These are phyloP conservation scores for Blastobasis adustella DNA, from an alignment of 2,888 invertebrate species.

Conservation along the genomic window DNA sequence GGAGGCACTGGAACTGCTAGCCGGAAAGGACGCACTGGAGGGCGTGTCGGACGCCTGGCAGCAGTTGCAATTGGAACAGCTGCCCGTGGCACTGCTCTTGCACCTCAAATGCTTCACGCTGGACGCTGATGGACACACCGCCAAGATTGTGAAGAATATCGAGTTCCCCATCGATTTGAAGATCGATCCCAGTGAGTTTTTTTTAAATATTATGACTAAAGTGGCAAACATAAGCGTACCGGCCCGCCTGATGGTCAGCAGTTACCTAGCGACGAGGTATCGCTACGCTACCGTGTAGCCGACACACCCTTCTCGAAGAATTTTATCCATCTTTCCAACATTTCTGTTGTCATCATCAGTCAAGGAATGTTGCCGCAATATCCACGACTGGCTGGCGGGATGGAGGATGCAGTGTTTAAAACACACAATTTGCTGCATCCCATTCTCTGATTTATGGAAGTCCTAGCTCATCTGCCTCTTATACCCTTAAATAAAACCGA, in stretches of 20 bases:
- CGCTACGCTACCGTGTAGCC: neutral
- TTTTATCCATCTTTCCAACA: too few relatives aligned
- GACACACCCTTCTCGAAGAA: too few relatives aligned
- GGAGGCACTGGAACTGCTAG: slow-evolving; percentile 90
- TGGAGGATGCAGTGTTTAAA: too few relatives aligned
- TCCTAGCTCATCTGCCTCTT: too few relatives aligned
- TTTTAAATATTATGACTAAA: neutral
- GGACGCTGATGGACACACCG: slow-evolving; percentile 89
- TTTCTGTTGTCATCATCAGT: too few relatives aligned
- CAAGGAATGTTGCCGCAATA: too few relatives aligned
- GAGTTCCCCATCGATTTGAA: slow-evolving; percentile 93
- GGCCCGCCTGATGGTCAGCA: neutral
- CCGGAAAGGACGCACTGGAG: slow-evolving; percentile 88
- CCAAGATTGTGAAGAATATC: slow-evolving; percentile 93
- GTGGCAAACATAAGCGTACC: neutral
- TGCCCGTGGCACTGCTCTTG: slow-evolving; percentile 91
- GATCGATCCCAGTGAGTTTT: slow-evolving; percentile 87
- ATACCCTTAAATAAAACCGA: too few relatives aligned
- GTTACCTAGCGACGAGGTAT: too few relatives aligned
- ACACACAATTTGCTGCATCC: too few relatives aligned
- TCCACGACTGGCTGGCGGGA: too few relatives aligned
- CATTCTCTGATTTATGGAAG: too few relatives aligned
- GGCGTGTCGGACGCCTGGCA: slow-evolving; percentile 94
- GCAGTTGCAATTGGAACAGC: slow-evolving; percentile 89
- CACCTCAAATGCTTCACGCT: slow-evolving; percentile 97